Percentiles rank a stretch among this genome's conserved stretches.
phyloP scores from a whole-genome alignment of 2,113 vertebrate species.

The Pseudonaja textilis region DNA sequence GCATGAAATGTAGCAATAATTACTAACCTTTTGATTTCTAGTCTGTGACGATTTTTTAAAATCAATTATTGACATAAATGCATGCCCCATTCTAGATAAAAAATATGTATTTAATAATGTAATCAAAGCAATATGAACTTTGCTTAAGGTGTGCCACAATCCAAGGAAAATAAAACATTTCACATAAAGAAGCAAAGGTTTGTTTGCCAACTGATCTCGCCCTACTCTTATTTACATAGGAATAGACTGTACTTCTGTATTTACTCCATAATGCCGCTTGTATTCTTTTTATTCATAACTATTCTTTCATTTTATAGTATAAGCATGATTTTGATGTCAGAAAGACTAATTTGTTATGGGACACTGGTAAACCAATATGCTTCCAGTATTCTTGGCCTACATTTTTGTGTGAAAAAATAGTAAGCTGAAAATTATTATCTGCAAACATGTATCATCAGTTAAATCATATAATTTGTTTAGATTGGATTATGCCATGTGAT shows the following conservation, averaged over 20 bases:
- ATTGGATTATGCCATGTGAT: not conserved
- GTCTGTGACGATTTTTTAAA: not conserved
- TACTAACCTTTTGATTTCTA: not conserved
- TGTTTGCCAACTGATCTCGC: not conserved
- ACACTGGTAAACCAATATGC: not conserved
- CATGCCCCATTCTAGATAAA: not conserved
- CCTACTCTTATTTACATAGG: not conserved
- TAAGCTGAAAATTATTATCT: not conserved
- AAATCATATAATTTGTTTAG: not conserved
- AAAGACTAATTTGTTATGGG: not conserved
- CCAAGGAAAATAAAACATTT: not conserved
- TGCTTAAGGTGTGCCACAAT: conserved; percentile 19
- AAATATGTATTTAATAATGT: not conserved
- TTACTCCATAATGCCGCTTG: not conserved
- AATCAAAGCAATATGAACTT: conserved; percentile 29
- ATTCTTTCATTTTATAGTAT: not conserved
- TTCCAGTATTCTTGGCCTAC: conserved; percentile 1
- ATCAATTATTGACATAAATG: not conserved
- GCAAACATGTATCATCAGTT: not conserved
- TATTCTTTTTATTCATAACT: not conserved
- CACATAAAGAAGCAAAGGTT: not conserved
- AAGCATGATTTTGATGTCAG: not conserved
- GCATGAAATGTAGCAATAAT: not conserved
- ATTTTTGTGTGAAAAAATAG: not conserved
- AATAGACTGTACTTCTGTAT: not conserved